These are phyloP conservation scores for Pogonomyrmex barbatus DNA, from an alignment of 1,140 invertebrate genomes.

Conservation along the genomic window DNA sequence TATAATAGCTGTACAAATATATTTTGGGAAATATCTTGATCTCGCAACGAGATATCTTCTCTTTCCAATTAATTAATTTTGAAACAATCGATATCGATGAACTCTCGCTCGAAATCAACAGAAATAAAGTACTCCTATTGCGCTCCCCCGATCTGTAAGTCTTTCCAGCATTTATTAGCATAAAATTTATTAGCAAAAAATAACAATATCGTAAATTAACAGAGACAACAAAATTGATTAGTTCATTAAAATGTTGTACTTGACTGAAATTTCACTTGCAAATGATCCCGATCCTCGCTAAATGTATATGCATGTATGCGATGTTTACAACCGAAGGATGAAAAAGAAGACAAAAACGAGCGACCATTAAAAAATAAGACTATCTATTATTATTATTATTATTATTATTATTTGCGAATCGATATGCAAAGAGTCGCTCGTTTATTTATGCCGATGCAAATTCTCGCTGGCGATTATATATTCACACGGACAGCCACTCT, in stretches of 20 bases:
- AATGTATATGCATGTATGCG: not conserved
- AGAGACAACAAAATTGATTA: not conserved
- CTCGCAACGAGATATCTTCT: not conserved
- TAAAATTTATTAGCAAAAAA: not conserved
- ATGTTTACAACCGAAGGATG: not conserved
- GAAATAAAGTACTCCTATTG: not conserved
- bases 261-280: constrained; percentile 12
- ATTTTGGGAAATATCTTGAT: not conserved
- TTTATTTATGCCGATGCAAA: not conserved
- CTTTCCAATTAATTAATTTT: not conserved
- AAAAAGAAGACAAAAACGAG: not conserved
- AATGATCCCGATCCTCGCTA: not conserved
- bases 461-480: constrained; percentile 5
- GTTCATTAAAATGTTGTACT: not conserved
- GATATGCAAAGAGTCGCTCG: not conserved
- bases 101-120: not conserved
- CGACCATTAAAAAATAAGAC: not conserved
- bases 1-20: too few species aligned
- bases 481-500: constrained; percentile 3
- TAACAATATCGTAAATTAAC: constrained; percentile 8
- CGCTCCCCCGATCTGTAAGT: not conserved
- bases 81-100: not conserved
- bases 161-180: not conserved
- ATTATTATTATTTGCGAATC: not conserved
- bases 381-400: not conserved